phyloP scores from a whole-genome alignment of 2,113 vertebrate genomes.

The Lophotis ruficrista region DNA sequence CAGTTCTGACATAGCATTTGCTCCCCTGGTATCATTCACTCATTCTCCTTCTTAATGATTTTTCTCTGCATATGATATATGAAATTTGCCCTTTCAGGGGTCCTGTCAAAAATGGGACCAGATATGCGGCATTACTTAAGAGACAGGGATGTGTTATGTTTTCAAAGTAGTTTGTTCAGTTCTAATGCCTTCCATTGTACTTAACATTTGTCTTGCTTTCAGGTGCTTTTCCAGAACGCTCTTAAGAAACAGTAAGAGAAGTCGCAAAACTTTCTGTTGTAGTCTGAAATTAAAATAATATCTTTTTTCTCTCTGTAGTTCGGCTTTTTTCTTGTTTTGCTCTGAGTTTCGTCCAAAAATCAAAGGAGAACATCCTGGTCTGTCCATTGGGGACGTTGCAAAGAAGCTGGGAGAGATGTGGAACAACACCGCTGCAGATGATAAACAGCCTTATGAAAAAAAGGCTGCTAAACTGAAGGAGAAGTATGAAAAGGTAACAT shows the following conservation, averaged over 20 bases:
- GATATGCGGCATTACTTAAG: not conserved
- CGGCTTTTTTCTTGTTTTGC: constrained; percentile 97
- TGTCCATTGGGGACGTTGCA: constrained; percentile 91
- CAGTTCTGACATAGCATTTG: not conserved
- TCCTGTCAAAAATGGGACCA: not conserved
- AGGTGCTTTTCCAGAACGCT: not conserved
- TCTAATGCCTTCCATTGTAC: not conserved
- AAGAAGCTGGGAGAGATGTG: constrained; percentile 98
- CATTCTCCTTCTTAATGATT: not conserved
- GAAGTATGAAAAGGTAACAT: constrained; percentile 93
- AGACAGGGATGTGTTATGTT: not conserved
- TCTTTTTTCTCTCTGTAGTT: constrained; percentile 72
- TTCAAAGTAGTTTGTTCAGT: not conserved
- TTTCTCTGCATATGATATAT: not conserved
- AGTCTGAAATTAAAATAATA: not conserved
- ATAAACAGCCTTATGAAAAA: constrained; percentile 95
- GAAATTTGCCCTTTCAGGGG: not conserved
- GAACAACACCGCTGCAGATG: constrained; percentile 89
- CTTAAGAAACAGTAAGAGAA: not conserved
- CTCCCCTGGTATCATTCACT: not conserved
- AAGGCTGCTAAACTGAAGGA: constrained; percentile 97
- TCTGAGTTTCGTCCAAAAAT: constrained; percentile 95
- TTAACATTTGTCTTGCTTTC: not conserved
- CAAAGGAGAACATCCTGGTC: constrained; percentile 88
- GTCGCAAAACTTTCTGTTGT: not conserved